Conservation (phyloP, 2,797 vertebrate genomes). For the Coluber constrictor region DNA sequence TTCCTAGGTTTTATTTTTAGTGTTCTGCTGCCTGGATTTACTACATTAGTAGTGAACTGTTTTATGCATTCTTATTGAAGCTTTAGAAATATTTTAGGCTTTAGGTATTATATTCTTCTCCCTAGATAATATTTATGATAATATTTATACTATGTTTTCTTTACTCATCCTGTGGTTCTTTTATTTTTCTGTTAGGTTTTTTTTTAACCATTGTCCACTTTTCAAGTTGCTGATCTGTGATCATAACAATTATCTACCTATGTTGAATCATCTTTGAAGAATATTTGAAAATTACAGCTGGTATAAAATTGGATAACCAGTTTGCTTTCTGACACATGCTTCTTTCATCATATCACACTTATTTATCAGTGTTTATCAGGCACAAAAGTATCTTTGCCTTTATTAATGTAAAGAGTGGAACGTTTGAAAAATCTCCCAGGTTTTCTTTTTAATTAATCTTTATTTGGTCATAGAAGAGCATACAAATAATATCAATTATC, state of each 20-base stretch:
- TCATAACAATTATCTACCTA: background rate
- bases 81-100: background rate
- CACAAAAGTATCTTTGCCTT: background rate
- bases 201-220: background rate
- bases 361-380: background rate
- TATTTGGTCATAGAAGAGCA: too few species aligned
- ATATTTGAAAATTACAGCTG: background rate
- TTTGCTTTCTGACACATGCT: background rate
- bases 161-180: background rate
- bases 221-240: background rate
- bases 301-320: background rate
- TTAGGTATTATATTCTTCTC: background rate
- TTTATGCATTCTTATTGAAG: background rate
- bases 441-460: too few species aligned
- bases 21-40: background rate
- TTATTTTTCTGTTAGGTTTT: background rate
- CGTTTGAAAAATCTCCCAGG: background rate
- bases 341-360: background rate
- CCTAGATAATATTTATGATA: background rate
- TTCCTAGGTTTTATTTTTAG: background rate
- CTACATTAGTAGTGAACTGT: background rate
- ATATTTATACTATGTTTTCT: background rate
- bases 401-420: background rate
- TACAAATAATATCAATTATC: too few species aligned
- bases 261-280: background rate